Evolutionary conservation across 2,797 vertebrate species (phyloP).

Genomic region (Erithacus rubecula): DNA sequence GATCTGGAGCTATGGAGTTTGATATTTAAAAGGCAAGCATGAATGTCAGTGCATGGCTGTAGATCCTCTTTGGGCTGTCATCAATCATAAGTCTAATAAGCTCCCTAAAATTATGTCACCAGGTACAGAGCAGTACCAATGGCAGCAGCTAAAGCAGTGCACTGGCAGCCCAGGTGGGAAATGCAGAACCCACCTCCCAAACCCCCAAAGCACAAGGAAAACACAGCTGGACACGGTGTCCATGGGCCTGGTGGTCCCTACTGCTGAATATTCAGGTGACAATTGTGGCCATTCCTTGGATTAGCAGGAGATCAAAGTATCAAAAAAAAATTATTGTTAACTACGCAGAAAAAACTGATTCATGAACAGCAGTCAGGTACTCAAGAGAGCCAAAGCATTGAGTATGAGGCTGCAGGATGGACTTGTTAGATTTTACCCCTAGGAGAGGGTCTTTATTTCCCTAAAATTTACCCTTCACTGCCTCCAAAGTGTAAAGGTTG

Average conservation of each 20-base stretch:
- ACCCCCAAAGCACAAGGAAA: neutral
- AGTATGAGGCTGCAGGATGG: neutral
- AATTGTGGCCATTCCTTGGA: neutral
- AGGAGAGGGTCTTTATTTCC: neutral
- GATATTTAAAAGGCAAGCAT: conserved; percentile 76
- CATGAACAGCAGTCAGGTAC: neutral
- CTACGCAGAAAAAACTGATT: neutral
- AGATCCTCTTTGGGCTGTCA: conserved; percentile 81
- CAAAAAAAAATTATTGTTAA: neutral
- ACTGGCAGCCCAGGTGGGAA: neutral
- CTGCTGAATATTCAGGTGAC: neutral
- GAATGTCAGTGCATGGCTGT: conserved; percentile 75
- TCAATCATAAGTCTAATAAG: conserved; percentile 85
- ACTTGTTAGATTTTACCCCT: neutral
- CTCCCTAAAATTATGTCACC: conserved; percentile 76
- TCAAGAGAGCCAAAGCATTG: neutral
- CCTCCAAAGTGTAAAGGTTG: neutral
- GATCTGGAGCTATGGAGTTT: conserved; percentile 50
- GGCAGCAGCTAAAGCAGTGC: neutral
- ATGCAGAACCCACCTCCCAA: neutral
- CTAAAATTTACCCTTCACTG: neutral
- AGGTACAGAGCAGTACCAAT: conserved; percentile 7
- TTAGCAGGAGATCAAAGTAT: neutral
- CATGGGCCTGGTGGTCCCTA: neutral
- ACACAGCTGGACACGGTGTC: neutral